A percentile compares a stretch with the other conserved stretches of the same genome.
phyloP scores from a whole-genome alignment of 2,888 invertebrate genomes.

The Ormyrus pomaceus region DNA sequence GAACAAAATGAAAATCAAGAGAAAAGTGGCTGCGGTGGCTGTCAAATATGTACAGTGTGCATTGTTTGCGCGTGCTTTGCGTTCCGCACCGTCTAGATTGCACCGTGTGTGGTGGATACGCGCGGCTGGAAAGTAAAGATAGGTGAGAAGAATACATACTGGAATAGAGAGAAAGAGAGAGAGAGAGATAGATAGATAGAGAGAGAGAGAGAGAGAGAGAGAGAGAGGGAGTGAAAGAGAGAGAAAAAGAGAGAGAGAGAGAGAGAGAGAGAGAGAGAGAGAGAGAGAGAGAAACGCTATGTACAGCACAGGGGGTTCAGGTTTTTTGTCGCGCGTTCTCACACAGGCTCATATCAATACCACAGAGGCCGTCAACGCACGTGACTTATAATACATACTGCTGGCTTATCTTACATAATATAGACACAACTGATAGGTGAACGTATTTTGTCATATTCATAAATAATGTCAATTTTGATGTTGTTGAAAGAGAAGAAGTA shows the following conservation, averaged over 20 bases:
- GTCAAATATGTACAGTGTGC: constrained; percentile 33
- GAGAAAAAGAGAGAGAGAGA: not conserved
- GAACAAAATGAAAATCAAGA: not conserved
- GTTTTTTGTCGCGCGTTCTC: not conserved
- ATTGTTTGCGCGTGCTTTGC: constrained; percentile 54
- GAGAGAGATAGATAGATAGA: no score
- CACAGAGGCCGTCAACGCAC: constrained; percentile 1
- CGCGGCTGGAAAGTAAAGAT: constrained; percentile 50
- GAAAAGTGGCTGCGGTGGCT: constrained; percentile 8
- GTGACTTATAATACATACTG: no score
- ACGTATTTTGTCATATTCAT: not conserved
- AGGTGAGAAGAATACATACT: constrained; percentile 42
- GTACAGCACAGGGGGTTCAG: constrained; percentile 1
- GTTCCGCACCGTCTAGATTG: constrained; percentile 45
- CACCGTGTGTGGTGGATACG: constrained; percentile 35
- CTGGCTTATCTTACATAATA: constrained; percentile 27
- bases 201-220: no score
- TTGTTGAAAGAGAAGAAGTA: not conserved
- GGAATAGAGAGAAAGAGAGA: constrained; percentile 28
- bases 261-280: not conserved
- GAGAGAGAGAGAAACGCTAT: not conserved
- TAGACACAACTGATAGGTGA: not conserved
- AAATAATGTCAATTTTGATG: not conserved
- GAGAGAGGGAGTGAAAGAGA: no score
- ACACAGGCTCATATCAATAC: constrained; percentile 20